Evolutionary conservation across 2,888 invertebrate genomes (phyloP).

Genomic region (Steromphala cineraria): DNA sequence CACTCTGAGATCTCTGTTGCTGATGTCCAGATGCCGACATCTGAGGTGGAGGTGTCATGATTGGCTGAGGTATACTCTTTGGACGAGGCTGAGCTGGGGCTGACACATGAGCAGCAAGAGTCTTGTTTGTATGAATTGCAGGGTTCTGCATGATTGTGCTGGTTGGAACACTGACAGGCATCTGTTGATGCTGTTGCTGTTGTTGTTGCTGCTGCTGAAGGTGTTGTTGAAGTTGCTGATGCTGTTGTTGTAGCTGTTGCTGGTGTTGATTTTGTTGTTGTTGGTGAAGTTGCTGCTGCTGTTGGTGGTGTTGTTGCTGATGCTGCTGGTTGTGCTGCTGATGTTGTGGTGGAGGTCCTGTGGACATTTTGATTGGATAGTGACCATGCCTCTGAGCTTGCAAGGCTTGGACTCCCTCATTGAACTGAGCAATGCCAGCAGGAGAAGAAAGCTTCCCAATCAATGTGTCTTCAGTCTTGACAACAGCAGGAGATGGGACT

Average conservation of each 20-base stretch:
- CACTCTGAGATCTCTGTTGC: constrained; percentile 30
- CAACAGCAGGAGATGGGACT: neutral
- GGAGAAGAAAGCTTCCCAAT: neutral
- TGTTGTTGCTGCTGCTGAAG: constrained; percentile 27
- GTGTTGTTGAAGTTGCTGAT: constrained; percentile 8
- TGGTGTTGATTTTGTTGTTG: constrained; percentile 1
- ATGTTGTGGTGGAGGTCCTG: neutral
- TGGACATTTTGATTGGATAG: neutral
- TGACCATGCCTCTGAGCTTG: constrained; percentile 11
- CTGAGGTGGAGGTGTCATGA: constrained; percentile 26
- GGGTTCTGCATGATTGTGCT: constrained; percentile 11
- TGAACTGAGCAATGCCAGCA: constrained; percentile 6
- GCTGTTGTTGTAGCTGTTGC: constrained; percentile 14
- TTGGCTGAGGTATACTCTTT: constrained; percentile 15
- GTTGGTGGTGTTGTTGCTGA: constrained; percentile 31
- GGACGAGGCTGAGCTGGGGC: constrained; percentile 1
- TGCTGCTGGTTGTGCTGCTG: constrained; percentile 24
- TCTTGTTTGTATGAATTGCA: neutral
- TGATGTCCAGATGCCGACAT: constrained; percentile 23
- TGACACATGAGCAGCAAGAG: constrained; percentile 11
- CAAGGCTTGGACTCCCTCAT: neutral
- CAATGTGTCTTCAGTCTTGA: neutral
- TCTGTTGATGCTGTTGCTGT: constrained; percentile 15
- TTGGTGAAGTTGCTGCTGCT: constrained; percentile 30
- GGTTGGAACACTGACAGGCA: neutral